Conservation (phyloP, 2,113 vertebrate genomes). For the Hydropotes inermis region DNA sequence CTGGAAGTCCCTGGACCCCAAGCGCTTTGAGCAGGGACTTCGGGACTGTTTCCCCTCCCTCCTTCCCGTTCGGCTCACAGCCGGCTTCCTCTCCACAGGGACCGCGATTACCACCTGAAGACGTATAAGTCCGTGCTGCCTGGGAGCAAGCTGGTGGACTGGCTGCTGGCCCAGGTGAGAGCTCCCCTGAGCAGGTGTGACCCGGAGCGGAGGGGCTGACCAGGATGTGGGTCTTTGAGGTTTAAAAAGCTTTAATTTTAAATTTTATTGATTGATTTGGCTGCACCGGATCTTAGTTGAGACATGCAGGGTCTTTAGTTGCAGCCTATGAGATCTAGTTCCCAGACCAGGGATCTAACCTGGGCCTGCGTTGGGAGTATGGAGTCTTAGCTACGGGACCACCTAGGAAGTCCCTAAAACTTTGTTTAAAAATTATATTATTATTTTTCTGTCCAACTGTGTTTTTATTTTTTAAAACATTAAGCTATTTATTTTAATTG, state of each 20-base stretch:
- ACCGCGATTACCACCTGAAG: slow-evolving; percentile 96
- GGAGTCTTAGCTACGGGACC: background rate
- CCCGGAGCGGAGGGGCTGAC: rapidly evolving
- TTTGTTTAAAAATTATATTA: background rate
- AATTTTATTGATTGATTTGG: background rate
- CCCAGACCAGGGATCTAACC: background rate
- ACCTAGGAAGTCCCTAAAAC: background rate
- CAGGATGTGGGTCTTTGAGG: background rate
- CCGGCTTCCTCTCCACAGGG: slow-evolving; percentile 76
- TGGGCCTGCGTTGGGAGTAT: background rate
- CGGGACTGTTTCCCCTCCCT: rapidly evolving
- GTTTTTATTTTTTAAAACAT: background rate
- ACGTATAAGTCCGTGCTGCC: slow-evolving; percentile 98
- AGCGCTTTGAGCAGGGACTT: rapidly evolving
- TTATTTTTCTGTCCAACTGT: background rate
- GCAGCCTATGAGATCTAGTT: background rate
- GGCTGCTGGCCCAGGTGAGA: slow-evolving; percentile 94
- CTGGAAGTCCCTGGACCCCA: background rate
- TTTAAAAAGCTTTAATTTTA: background rate
- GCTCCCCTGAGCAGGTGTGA: rapidly evolving
- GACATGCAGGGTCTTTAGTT: background rate
- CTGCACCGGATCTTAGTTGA: background rate
- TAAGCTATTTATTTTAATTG: background rate
- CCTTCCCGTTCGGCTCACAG: rapidly evolving
- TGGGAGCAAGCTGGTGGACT: slow-evolving; percentile 95